Evolutionary conservation across 2,113 vertebrate genomes (phyloP).

Genomic region (Hypocryptadius cinnamomeus): DNA sequence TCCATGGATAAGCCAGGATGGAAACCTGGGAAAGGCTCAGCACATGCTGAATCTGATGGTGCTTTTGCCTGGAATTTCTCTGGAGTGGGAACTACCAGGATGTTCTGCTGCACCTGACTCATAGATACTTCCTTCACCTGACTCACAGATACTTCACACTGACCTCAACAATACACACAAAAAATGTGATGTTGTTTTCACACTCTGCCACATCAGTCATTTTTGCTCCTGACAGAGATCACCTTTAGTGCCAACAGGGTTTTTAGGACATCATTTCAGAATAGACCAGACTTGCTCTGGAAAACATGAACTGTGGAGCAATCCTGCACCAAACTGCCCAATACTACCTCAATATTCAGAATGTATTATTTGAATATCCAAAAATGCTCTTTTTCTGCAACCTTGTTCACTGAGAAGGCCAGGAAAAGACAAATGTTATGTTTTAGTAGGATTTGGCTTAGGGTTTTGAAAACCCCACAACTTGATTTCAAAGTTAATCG

Average conservation of each 20-base stretch:
- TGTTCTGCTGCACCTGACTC: not conserved
- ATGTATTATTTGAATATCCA: not conserved
- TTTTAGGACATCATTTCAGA: not conserved
- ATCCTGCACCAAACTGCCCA: not conserved
- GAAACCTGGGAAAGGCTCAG: not conserved
- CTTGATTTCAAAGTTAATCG: not conserved
- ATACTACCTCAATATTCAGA: not conserved
- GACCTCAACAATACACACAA: not conserved
- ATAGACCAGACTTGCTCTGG: not conserved
- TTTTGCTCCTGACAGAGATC: not conserved
- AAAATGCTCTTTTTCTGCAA: not conserved
- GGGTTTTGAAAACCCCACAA: not conserved
- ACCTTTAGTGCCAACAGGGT: not conserved
- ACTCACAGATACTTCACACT: not conserved
- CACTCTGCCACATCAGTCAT: not conserved
- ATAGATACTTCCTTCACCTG: not conserved
- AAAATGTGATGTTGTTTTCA: not conserved
- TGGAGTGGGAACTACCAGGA: not conserved
- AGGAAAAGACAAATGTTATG: not conserved
- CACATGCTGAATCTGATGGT: not conserved
- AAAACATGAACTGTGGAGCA: not conserved
- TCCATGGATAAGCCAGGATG: accelerated
- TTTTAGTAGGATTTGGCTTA: not conserved
- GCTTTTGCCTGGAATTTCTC: not conserved
- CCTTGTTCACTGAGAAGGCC: not conserved